Evolutionary conservation across 2,797 vertebrate species (phyloP).

Genomic region (Varecia variegata): DNA sequence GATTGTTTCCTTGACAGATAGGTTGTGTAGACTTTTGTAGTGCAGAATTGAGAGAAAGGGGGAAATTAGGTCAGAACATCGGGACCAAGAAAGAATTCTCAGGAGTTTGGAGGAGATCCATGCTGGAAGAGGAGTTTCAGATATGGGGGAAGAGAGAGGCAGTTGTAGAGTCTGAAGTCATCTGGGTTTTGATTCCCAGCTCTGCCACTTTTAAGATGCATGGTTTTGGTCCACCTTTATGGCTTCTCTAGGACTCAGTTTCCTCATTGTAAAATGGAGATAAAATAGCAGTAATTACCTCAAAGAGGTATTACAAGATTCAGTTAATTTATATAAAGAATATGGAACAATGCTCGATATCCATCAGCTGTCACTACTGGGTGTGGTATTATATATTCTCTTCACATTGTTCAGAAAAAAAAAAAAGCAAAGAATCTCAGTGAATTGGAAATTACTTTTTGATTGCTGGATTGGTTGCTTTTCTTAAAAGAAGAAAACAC

Average conservation of each 20-base stretch:
- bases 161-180: background rate
- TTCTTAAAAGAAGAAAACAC: background rate
- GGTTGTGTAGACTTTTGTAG: background rate
- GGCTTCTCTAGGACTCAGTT: background rate
- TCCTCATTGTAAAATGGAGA: background rate
- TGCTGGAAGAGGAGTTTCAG: background rate
- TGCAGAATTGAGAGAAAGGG: background rate
- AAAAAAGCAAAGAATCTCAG: background rate
- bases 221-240: background rate
- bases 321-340: background rate
- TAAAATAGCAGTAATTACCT: background rate
- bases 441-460: background rate
- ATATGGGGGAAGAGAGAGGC: rapidly evolving
- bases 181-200: background rate
- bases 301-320: background rate
- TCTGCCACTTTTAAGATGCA: background rate
- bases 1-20: background rate
- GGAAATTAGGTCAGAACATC: background rate
- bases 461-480: background rate
- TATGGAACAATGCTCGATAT: background rate
- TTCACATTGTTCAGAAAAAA: background rate
- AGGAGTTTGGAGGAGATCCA: background rate
- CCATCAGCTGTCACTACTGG: background rate
- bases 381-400: background rate
- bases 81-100: background rate